phyloP scores from a whole-genome alignment of 2,797 vertebrate genomes.

The Stomatorhinus walkeri region DNA sequence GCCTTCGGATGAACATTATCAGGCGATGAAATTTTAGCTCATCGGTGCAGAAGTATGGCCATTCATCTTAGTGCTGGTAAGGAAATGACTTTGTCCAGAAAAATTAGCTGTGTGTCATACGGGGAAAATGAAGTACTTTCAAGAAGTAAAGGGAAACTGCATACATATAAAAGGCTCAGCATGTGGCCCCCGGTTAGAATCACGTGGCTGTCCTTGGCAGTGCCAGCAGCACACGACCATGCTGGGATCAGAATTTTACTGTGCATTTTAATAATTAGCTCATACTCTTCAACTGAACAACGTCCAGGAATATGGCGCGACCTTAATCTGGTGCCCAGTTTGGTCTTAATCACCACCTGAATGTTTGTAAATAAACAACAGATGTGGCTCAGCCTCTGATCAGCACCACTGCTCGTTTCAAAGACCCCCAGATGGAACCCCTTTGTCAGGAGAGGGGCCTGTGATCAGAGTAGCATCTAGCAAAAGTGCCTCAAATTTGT shows the following conservation, averaged over 20 bases:
- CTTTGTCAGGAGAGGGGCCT: not conserved
- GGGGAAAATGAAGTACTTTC: not conserved
- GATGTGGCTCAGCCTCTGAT: constrained; percentile 9
- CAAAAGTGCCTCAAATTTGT: not conserved
- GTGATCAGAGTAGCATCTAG: not conserved
- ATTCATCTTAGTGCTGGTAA: not conserved
- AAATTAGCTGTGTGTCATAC: not conserved
- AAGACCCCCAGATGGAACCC: not conserved
- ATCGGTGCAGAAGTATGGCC: not conserved
- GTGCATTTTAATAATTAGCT: not conserved
- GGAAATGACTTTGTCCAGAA: not conserved
- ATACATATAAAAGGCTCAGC: not conserved
- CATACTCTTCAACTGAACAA: not conserved
- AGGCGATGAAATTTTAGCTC: not conserved
- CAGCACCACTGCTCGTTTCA: not conserved
- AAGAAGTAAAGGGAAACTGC: not conserved
- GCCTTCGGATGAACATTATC: not conserved
- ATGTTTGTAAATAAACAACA: constrained; percentile 4
- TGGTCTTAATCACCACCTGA: not conserved
- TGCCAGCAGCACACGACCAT: not conserved
- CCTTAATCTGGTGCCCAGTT: not conserved
- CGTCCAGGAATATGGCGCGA: not conserved
- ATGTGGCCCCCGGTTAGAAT: not conserved
- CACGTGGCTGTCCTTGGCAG: too few species aligned
- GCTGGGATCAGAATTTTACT: not conserved